Evolutionary conservation across 1,140 invertebrate genomes (phyloP), one percentile per base, ranked within the genome.

Genomic region (Acarapis woodi): DNA sequence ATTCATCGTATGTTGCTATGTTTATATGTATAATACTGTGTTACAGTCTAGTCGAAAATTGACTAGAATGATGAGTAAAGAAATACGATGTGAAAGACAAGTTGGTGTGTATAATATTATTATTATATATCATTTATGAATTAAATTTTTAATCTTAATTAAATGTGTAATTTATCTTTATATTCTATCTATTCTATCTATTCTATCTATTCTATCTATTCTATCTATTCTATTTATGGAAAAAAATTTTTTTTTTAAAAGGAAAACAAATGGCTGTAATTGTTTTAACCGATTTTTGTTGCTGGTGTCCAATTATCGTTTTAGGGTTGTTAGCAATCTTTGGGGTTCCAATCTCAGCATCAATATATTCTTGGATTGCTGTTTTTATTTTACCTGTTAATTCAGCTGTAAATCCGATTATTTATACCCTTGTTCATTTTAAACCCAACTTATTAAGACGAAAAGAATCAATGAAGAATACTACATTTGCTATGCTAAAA

Each of bases 1-100:
- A 26, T 39, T 54, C 20, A 55, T 56, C 21, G 43, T 47, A 9
- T 49, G 47, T 41, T 62, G 51, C 5, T 57, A 57, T 41, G 18
- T 45, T 9, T 52, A 57, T 33, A 70, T 67, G 64, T 58, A 66
- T 38, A 53, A 55, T 35, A 62, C 60, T 3, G 66, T 77, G 53
- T 71, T 43, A 63, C 61, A 52, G 54, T 60, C 45, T 66, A 66
- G n/a, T 54, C 67, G 37, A 54, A 62, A 43, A 61, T 63, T 30
- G 66, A 47, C 22, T 22, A 21, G 41, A 28, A 26, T 47, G 10
- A 39, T 38, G 9, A 25, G 36, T 15, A 31, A 41, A 4, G 41
- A 47, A 24, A 33, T 38, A 3, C 38, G 38, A 15, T n/a, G n/a
- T n/a, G 43, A 44, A 18, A 41, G 22, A 12, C 32, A 31, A 20